Evolutionary conservation across 1,140 invertebrate species (phyloP).

Genomic region (Cardiocondyla obscurior): DNA sequence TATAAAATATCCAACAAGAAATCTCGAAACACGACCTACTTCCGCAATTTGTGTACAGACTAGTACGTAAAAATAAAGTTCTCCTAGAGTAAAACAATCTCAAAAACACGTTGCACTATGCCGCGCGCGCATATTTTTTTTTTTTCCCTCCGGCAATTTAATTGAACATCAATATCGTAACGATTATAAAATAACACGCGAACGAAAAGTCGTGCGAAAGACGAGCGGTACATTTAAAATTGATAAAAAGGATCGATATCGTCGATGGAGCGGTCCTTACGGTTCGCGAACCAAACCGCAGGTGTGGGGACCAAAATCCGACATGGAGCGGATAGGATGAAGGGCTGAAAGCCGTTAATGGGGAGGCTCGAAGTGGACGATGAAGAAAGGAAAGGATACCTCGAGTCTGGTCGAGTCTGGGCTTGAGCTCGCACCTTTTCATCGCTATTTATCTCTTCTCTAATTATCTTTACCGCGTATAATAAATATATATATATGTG

Average conservation of each 20-base stretch:
- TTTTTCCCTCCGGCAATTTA: conserved; percentile 23
- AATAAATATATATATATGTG: conserved; percentile 80
- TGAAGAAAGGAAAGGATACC: conserved; percentile 68
- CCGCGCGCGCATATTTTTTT: conserved; percentile 9
- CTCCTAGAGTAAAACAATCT: conserved; percentile 32
- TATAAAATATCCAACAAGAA: conserved; percentile 20
- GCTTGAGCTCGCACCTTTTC: conserved; percentile 74
- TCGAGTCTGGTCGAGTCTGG: conserved; percentile 69
- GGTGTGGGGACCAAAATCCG: neutral
- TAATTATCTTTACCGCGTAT: conserved; percentile 78
- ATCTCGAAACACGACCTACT: conserved; percentile 1
- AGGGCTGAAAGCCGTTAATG: neutral
- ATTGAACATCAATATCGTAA: conserved; percentile 32
- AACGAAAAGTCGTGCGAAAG: conserved; percentile 7
- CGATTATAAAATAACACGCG: conserved; percentile 38
- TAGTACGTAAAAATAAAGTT: conserved; percentile 21
- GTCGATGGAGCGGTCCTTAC: neutral
- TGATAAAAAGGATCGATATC: neutral
- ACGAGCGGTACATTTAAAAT: neutral
- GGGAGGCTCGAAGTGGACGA: conserved; percentile 32
- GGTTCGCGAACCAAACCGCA: neutral
- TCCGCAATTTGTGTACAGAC: conserved; percentile 14
- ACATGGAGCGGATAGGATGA: neutral
- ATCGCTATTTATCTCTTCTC: conserved; percentile 75
- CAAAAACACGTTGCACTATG: conserved; percentile 31